Percentiles rank a stretch among this genome's conserved stretches.
Evolutionary conservation across 92 coral and sea anemone species (phyloP).

Genomic region (Galaxea fascicularis): DNA sequence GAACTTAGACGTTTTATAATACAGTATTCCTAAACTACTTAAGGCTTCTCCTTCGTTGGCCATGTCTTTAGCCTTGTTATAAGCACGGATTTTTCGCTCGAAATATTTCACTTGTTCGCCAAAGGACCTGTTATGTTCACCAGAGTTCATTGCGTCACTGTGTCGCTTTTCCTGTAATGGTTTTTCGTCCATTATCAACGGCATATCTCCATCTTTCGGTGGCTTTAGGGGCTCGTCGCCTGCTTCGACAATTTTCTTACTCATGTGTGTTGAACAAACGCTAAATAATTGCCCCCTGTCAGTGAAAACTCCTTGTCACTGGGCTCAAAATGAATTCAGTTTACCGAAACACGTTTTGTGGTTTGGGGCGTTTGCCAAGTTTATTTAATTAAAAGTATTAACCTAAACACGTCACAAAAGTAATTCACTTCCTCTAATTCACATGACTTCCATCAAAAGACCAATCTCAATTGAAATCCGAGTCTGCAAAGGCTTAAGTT

Average conservation of each 20-base stretch:
- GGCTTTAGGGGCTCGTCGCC: slow-evolving; percentile 8
- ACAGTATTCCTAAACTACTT: slow-evolving; percentile 91
- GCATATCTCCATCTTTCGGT: slow-evolving; percentile 33
- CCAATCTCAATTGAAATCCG: slow-evolving; percentile 2
- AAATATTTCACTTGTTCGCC: slow-evolving; percentile 85
- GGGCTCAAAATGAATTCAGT: neutral
- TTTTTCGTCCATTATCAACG: slow-evolving; percentile 5
- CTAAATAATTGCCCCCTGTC: neutral
- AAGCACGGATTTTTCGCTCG: slow-evolving; percentile 78
- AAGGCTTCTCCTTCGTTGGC: slow-evolving; percentile 88
- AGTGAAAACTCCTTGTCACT: neutral
- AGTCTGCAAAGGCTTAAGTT: neutral
- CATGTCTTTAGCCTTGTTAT: slow-evolving; percentile 80
- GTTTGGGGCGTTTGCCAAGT: slow-evolving; percentile 52
- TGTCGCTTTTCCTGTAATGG: slow-evolving; percentile 3
- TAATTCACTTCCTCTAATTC: neutral
- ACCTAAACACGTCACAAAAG: neutral
- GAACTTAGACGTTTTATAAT: slow-evolving; percentile 83
- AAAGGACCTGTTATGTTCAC: slow-evolving; percentile 37
- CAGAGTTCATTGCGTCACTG: slow-evolving; percentile 20
- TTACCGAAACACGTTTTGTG: slow-evolving; percentile 13
- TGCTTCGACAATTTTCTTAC: neutral
- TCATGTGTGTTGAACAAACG: slow-evolving; percentile 1
- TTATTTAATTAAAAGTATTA: neutral
- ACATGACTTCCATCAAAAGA: neutral